A percentile compares a stretch with the other conserved stretches of the same genome.
phyloP scores from a whole-genome alignment of 2,888 invertebrate genomes.

The Diplolepis rosae region DNA sequence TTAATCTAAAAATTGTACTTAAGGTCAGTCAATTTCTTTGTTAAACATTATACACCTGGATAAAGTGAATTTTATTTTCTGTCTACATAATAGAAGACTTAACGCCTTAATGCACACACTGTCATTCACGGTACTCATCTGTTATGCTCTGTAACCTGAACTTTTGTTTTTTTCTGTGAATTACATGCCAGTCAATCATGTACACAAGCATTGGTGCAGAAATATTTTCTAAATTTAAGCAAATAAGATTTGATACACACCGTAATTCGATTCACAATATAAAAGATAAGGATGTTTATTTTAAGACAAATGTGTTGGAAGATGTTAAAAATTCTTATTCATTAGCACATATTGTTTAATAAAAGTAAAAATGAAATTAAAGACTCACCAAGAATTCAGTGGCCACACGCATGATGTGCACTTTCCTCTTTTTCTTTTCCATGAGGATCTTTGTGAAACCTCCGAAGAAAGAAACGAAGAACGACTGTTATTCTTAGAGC shows the following conservation, averaged over 20 bases:
- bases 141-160: slow-evolving; percentile 10
- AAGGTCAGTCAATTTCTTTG: too few relatives aligned
- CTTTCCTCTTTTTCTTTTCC: background rate
- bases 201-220: background rate
- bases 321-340: too few relatives aligned
- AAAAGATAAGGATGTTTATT: too few relatives aligned
- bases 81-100: slow-evolving; percentile 15
- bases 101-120: slow-evolving; percentile 16
- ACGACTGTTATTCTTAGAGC: background rate
- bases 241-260: background rate
- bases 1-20: too few relatives aligned
- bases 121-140: slow-evolving; percentile 3
- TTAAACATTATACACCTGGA: too few relatives aligned
- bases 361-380: background rate
- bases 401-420: background rate
- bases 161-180: slow-evolving; percentile 11
- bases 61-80: too few relatives aligned
- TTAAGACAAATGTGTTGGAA: too few relatives aligned
- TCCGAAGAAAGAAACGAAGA: background rate
- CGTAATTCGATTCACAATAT: too few relatives aligned
- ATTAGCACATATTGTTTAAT: too few relatives aligned
- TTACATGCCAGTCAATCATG: slow-evolving; percentile 2
- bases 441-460: background rate
- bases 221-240: background rate
- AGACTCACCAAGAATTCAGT: slow-evolving; percentile 1